Evolutionary conservation across 1,140 invertebrate genomes (phyloP).

Genomic region (Tachypleus tridentatus): DNA sequence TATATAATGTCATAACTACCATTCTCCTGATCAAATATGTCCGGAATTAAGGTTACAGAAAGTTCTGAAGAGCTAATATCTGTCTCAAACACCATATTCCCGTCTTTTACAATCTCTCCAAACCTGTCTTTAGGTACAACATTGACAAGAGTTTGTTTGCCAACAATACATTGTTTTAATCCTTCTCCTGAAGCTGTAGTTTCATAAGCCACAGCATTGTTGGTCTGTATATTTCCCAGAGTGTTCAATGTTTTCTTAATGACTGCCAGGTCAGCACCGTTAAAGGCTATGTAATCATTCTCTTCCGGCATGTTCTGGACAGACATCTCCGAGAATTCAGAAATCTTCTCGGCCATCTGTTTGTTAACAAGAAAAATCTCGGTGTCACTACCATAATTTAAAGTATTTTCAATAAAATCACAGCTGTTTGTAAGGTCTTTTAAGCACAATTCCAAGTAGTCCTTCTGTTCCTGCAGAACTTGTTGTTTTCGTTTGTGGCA

Average conservation of each 20-base stretch:
- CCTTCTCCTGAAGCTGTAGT: conserved; percentile 38
- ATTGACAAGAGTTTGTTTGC: conserved; percentile 30
- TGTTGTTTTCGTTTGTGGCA: conserved; percentile 35
- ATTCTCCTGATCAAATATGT: conserved; percentile 37
- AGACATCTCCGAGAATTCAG: conserved; percentile 35
- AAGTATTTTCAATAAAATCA: conserved; percentile 38
- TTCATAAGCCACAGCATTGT: conserved; percentile 36
- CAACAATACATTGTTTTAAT: conserved; percentile 31
- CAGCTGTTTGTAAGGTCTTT: conserved; percentile 37
- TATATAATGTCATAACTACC: conserved; percentile 40
- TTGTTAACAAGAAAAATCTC: conserved; percentile 43
- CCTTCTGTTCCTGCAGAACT: conserved; percentile 34
- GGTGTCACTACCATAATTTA: conserved; percentile 38
- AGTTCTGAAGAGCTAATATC: conserved; percentile 20
- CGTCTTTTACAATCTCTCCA: conserved; percentile 33
- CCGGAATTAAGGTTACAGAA: conserved; percentile 25
- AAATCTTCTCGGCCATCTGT: conserved; percentile 40
- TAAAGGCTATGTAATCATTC: conserved; percentile 36
- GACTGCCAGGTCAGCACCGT: conserved; percentile 29
- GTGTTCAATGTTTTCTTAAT: conserved; percentile 31
- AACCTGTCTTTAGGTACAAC: conserved; percentile 36
- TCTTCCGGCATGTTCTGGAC: conserved; percentile 36
- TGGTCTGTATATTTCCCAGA: conserved; percentile 34
- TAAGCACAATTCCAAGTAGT: conserved; percentile 34
- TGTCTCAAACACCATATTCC: conserved; percentile 22